phyloP scores from a whole-genome alignment of 2,888 invertebrate species.

The Julus scanicus region DNA sequence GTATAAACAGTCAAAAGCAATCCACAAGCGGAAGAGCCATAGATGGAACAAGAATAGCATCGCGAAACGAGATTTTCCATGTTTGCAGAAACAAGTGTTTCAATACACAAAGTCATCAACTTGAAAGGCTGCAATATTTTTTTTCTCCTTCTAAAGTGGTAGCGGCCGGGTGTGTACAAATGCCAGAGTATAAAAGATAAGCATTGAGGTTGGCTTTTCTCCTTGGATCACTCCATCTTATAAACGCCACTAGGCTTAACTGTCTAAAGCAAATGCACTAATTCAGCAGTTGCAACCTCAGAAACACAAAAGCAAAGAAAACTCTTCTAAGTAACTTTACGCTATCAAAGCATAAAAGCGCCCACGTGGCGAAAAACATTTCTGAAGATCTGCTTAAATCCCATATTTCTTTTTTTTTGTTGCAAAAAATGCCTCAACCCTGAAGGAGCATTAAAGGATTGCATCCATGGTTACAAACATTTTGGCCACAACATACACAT shows the following conservation, averaged over 20 bases:
- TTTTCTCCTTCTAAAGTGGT: neutral
- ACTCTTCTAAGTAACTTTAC: neutral
- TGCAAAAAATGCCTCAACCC: neutral
- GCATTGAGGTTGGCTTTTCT: neutral
- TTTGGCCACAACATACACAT: neutral
- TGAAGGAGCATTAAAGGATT: neutral
- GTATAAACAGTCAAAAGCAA: too few species aligned
- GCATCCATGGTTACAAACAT: neutral
- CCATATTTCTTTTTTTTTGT: neutral
- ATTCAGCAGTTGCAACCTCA: neutral
- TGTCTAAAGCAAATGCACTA: neutral
- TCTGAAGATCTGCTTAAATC: conserved; percentile 29
- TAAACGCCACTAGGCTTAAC: neutral
- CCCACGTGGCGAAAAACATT: neutral
- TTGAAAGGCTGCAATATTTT: neutral
- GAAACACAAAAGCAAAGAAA: neutral
- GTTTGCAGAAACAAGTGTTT: conserved; percentile 1
- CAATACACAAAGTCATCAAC: neutral
- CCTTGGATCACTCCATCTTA: neutral
- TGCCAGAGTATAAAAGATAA: neutral
- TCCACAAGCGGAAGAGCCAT: too few species aligned
- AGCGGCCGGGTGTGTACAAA: neutral
- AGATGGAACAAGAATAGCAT: neutral
- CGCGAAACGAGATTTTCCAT: neutral
- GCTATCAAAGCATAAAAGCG: neutral